A percentile compares a stretch with the other conserved stretches of the same genome.
Evolutionary conservation across 2,888 invertebrate genomes (phyloP).

Genomic region (Baronia brevicornis): DNA sequence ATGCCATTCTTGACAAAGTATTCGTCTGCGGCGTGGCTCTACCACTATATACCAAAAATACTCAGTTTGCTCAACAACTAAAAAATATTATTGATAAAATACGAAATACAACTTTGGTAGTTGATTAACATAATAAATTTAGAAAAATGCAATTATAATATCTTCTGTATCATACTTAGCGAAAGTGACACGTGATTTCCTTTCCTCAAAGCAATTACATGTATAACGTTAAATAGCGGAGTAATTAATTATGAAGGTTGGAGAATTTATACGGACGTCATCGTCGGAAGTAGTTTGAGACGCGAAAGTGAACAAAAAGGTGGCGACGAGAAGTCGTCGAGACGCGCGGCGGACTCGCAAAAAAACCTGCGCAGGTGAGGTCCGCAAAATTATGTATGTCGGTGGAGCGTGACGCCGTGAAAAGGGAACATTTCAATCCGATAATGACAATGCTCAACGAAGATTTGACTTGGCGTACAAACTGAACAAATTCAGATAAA

Average conservation of each 20-base stretch:
- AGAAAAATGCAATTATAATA: too few species aligned
- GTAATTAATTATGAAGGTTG: constrained; percentile 41
- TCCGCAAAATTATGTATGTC: constrained; percentile 21
- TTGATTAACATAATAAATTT: too few species aligned
- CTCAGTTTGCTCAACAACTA: too few species aligned
- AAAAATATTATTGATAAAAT: too few species aligned
- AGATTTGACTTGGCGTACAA: constrained; percentile 1
- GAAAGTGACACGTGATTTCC: too few species aligned
- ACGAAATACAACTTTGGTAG: too few species aligned
- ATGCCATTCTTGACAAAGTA: too few species aligned
- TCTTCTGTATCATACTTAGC: too few species aligned
- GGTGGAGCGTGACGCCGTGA: constrained; percentile 18
- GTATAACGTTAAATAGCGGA: constrained; percentile 22
- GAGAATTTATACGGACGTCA: constrained; percentile 28
- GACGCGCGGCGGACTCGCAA: constrained; percentile 33
- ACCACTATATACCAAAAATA: too few species aligned
- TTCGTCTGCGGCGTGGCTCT: too few species aligned
- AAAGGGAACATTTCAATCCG: constrained; percentile 18
- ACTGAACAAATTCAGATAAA: background rate
- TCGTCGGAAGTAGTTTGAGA: constrained; percentile 30
- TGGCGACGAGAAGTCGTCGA: constrained; percentile 42
- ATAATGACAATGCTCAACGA: constrained; percentile 11
- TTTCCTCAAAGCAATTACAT: constrained; percentile 10
- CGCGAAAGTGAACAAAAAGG: constrained; percentile 63
- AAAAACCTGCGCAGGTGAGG: constrained; percentile 47